Conservation (phyloP, 2,888 invertebrate genomes). For the Nyleta sp. region DNA sequence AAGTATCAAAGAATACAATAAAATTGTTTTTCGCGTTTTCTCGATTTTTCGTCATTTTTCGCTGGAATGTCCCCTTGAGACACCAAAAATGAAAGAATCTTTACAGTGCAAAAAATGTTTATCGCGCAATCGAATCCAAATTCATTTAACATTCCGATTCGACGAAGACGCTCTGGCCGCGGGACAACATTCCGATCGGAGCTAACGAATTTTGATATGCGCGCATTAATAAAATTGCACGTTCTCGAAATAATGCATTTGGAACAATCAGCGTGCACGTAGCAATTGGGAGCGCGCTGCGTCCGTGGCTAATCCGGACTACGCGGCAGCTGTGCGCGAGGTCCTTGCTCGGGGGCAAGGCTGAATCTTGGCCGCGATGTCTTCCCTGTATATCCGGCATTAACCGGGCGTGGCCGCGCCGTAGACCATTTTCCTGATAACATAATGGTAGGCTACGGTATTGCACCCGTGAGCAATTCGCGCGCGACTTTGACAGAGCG, state of each 20-base stretch:
- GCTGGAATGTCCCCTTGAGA: no score
- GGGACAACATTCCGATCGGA: slow-evolving; percentile 19
- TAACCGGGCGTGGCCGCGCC: slow-evolving; percentile 64
- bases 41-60: no score
- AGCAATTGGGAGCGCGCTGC: slow-evolving; percentile 42
- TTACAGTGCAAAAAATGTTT: no score
- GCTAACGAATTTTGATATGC: slow-evolving; percentile 29
- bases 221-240: slow-evolving; percentile 53
- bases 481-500: slow-evolving; percentile 50
- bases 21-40: no score
- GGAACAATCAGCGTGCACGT: slow-evolving; percentile 57
- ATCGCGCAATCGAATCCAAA: no score
- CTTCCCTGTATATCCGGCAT: slow-evolving; percentile 58
- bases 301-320: slow-evolving; percentile 57
- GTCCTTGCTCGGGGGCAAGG: slow-evolving; percentile 61
- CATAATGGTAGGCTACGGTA: slow-evolving; percentile 64
- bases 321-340: slow-evolving; percentile 49
- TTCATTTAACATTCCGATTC: not conserved
- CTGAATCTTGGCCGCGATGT: slow-evolving; percentile 52
- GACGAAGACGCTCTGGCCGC: slow-evolving; percentile 4
- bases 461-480: slow-evolving; percentile 68
- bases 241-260: slow-evolving; percentile 56
- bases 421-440: slow-evolving; percentile 69
- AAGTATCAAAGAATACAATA: no score
- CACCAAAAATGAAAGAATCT: no score